Evolutionary conservation across 1,140 invertebrate genomes (phyloP).

Genomic region (Ceratoteleas bidentatus): DNA sequence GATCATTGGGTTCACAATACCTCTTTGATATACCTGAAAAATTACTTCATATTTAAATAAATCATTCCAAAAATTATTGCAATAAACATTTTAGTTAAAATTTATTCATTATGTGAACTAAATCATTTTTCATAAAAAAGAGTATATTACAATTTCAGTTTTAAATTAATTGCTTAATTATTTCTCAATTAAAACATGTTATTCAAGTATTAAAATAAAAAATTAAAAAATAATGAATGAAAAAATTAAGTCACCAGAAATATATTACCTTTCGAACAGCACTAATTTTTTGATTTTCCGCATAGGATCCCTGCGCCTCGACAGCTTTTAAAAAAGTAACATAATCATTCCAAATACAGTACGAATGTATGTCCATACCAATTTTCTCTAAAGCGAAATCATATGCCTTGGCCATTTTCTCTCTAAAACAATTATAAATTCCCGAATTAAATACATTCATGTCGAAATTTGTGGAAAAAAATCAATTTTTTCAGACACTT

Average conservation of each 20-base stretch:
- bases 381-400: slow-evolving; percentile 99
- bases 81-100: no score
- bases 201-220: no score
- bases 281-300: slow-evolving; percentile 99
- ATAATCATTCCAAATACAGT: slow-evolving; percentile 98
- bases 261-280: slow-evolving; percentile 97
- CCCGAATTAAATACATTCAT: neutral
- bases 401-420: slow-evolving; percentile 99
- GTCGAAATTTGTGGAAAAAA: no score
- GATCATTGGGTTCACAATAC: slow-evolving; percentile 97
- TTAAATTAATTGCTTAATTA: no score
- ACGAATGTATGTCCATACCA: slow-evolving; percentile 98
- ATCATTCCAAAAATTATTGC: slow-evolving; percentile 14
- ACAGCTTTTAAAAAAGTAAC: slow-evolving; percentile 98
- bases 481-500: no score
- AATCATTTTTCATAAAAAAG: no score
- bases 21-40: slow-evolving; percentile 93
- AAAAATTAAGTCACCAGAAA: no score
- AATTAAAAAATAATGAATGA: no score
- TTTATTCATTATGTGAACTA: no score
- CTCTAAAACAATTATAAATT: slow-evolving; percentile 83
- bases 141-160: no score
- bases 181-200: no score
- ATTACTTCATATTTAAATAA: neutral
- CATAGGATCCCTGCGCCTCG: slow-evolving; percentile 98